phyloP scores from a whole-genome alignment of 2,888 invertebrate genomes.

The Alentia gelatinosa region DNA sequence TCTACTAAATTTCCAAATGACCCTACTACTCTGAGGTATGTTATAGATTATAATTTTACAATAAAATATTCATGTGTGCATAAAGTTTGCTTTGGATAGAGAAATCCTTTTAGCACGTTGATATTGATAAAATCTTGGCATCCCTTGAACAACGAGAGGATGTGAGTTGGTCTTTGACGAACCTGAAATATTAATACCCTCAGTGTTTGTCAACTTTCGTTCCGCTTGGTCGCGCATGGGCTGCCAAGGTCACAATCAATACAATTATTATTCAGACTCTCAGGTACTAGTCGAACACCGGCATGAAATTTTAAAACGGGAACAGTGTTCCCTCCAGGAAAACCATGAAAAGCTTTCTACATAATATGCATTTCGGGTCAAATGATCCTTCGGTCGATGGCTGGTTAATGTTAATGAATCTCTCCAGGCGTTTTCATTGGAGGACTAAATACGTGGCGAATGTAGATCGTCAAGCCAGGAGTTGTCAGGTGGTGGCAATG shows the following conservation, averaged over 20 bases:
- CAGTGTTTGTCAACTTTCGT: neutral
- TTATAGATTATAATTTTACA: too few relatives aligned
- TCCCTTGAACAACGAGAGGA: too few relatives aligned
- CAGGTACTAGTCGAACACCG: neutral
- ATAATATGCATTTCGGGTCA: neutral
- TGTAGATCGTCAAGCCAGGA: too few relatives aligned
- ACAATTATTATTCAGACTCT: neutral
- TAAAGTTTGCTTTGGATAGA: too few relatives aligned
- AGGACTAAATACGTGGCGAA: too few relatives aligned
- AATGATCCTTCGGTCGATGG: neutral
- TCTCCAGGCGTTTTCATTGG: too few relatives aligned
- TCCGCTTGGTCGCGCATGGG: neutral
- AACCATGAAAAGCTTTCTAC: neutral
- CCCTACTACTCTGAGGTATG: too few relatives aligned
- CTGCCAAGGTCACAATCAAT: neutral
- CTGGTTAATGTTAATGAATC: neutral
- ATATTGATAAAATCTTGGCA: too few relatives aligned
- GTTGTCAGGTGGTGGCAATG: too few relatives aligned
- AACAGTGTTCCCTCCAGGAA: neutral
- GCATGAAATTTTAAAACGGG: neutral
- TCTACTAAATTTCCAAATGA: too few relatives aligned
- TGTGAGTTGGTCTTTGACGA: neutral
- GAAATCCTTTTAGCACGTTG: too few relatives aligned
- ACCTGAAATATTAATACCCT: neutral
- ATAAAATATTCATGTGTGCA: too few relatives aligned